These are phyloP conservation scores for Parazoanthus swiftii DNA, from an alignment of 92 coral and sea anemone species.

Conservation along the genomic window DNA sequence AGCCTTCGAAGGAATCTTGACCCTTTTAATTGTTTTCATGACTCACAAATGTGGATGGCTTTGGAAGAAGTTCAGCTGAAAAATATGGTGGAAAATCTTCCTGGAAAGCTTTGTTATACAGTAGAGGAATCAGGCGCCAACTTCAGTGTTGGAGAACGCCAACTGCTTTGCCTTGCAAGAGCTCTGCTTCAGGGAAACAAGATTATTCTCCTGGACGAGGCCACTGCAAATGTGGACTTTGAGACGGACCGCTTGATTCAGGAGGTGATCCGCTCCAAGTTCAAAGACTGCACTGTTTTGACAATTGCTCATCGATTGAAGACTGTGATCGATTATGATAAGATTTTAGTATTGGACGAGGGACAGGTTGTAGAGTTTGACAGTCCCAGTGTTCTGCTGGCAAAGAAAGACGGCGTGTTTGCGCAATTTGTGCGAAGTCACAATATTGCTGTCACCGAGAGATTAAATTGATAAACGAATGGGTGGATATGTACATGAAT, in stretches of 20 bases:
- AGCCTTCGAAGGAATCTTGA: background rate
- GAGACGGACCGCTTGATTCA: background rate
- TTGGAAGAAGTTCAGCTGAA: background rate
- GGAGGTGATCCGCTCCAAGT: background rate
- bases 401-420: background rate
- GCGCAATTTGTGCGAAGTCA: background rate
- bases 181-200: conserved; percentile 4
- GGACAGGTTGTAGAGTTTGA: conserved; percentile 42
- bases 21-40: background rate
- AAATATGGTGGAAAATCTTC: background rate
- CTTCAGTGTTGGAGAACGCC: background rate
- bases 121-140: background rate
- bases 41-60: background rate
- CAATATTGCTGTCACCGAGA: background rate
- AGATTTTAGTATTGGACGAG: conserved; percentile 34
- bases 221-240: conserved; percentile 2
- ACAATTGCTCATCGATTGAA: conserved; percentile 2
- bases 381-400: background rate
- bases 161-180: background rate
- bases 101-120: background rate
- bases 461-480: no score
- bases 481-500: no score
- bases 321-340: conserved; percentile 5
- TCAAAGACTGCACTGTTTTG: background rate
- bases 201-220: background rate